Conservation (phyloP, 2,797 vertebrate species). For the Cirrhinus mrigala region DNA sequence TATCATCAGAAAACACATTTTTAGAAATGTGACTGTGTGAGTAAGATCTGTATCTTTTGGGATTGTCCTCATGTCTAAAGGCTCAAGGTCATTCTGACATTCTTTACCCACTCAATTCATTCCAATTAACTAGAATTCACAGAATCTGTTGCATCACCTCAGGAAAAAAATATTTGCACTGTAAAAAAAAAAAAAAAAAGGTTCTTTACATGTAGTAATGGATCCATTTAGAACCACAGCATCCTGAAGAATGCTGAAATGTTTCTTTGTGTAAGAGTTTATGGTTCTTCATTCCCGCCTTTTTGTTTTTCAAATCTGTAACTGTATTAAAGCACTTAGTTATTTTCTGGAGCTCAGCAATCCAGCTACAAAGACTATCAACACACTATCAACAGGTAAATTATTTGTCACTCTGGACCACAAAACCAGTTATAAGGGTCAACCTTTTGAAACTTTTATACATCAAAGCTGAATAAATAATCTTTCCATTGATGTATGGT, state of each 20-base stretch:
- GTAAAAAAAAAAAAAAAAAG: too few species aligned
- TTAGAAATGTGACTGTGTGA: background rate
- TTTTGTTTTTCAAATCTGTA: background rate
- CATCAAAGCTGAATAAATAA: too few species aligned
- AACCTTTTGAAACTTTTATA: too few species aligned
- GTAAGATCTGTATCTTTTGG: background rate
- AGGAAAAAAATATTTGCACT: background rate
- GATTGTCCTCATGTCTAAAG: background rate
- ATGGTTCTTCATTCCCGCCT: background rate
- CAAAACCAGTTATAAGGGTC: too few species aligned
- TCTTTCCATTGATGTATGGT: too few species aligned
- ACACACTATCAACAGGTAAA: background rate
- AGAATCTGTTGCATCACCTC: conserved; percentile 41
- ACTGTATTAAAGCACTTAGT: background rate
- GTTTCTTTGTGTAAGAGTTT: background rate
- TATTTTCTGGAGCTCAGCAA: background rate
- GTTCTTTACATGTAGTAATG: background rate
- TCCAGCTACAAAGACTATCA: background rate
- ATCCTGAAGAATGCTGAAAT: background rate
- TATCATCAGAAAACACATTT: background rate
- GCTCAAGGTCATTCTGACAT: background rate
- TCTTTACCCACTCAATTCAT: background rate
- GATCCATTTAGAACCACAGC: background rate
- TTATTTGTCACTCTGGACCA: too few species aligned
- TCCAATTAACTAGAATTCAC: background rate